These are phyloP conservation scores for Pararge aegeria DNA, from an alignment of 1,140 invertebrate genomes.

Conservation along the genomic window DNA sequence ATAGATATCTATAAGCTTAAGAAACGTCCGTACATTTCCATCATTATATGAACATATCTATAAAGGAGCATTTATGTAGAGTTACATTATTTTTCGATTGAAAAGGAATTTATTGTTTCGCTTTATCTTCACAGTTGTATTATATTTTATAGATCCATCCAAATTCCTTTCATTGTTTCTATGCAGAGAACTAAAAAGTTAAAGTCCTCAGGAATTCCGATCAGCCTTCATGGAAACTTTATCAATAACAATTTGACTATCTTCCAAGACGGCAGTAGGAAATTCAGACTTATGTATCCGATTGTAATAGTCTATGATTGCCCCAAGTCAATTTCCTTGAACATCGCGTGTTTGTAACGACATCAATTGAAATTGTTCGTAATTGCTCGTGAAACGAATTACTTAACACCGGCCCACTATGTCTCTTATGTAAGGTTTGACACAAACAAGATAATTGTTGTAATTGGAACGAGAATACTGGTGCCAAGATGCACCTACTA, in stretches of 20 bases:
- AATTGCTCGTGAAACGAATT: slow-evolving; percentile 38
- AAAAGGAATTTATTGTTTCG: too few relatives aligned
- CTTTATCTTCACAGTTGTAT: too few relatives aligned
- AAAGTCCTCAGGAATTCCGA: not conserved
- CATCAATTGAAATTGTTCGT: slow-evolving; percentile 29
- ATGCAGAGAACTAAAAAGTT: not conserved
- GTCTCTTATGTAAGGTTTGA: slow-evolving; percentile 34
- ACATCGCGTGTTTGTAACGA: slow-evolving; percentile 32
- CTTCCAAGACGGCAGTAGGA: not conserved
- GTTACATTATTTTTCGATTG: too few relatives aligned
- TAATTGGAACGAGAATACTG: slow-evolving; percentile 24
- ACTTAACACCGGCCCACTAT: slow-evolving; percentile 28
- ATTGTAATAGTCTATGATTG: slow-evolving; percentile 22
- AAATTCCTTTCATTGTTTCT: not conserved
- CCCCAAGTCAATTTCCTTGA: slow-evolving; percentile 31
- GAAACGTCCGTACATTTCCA: too few relatives aligned
- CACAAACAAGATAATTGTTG: slow-evolving; percentile 35
- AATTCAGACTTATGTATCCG: slow-evolving; percentile 7
- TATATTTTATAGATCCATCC: too few relatives aligned
- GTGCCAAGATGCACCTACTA: slow-evolving; percentile 19
- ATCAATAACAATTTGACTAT: not conserved
- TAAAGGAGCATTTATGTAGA: too few relatives aligned
- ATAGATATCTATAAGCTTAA: too few relatives aligned
- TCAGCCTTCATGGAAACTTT: not conserved
- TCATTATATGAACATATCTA: too few relatives aligned